Evolutionary conservation across 2,113 vertebrate genomes (phyloP).

Genomic region (Nerophis ophidion): DNA sequence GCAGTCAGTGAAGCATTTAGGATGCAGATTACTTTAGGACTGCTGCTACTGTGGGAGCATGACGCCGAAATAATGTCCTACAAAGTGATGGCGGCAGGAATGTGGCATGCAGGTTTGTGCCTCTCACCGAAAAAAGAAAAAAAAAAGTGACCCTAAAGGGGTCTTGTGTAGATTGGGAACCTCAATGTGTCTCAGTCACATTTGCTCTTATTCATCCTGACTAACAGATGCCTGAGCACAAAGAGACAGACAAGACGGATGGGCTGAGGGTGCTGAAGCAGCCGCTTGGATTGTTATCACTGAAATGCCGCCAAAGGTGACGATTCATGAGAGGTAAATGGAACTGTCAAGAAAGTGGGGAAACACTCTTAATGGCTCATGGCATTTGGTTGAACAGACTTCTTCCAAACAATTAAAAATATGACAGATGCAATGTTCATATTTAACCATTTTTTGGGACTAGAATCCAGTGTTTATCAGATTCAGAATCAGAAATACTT

Average conservation of each 20-base stretch:
- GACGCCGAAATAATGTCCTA: background rate
- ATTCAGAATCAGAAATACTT: no score
- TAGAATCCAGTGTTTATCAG: background rate
- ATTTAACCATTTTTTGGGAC: background rate
- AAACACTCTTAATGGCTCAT: background rate
- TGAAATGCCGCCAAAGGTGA: constrained; percentile 12
- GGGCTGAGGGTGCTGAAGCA: constrained; percentile 6
- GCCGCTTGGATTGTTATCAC: constrained; percentile 1
- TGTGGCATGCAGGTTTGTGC: background rate
- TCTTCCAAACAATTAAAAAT: background rate
- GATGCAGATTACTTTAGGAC: background rate
- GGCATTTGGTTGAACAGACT: background rate
- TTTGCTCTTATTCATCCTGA: constrained; percentile 8
- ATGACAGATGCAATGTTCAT: background rate
- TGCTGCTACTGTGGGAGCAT: background rate
- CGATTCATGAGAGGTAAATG: background rate
- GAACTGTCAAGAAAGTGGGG: constrained; percentile 4
- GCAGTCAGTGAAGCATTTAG: background rate
- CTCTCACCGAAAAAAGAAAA: background rate
- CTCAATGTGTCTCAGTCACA: background rate
- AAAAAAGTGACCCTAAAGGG: background rate
- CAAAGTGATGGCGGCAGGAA: background rate
- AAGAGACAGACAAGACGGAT: constrained; percentile 4
- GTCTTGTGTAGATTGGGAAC: background rate
- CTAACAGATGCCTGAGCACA: constrained; percentile 5